Evolutionary conservation across 2,888 invertebrate species (phyloP).

Genomic region (Geophilus truncorum): DNA sequence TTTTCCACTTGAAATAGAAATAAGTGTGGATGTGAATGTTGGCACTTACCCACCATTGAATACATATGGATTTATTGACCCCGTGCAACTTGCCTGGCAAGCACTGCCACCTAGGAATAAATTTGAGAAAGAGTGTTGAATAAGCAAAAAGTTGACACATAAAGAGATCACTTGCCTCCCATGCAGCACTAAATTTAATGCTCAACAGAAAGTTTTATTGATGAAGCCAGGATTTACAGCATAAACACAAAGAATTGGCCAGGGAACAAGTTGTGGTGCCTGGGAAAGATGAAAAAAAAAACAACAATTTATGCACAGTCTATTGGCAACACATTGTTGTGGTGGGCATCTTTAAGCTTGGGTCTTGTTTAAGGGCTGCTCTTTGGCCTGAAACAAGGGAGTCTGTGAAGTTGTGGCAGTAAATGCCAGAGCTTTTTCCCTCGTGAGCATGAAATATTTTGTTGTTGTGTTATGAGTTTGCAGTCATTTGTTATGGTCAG

Average conservation of each 20-base stretch:
- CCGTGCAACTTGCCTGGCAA: not conserved
- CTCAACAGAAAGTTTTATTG: too few species aligned
- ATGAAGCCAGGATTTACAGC: too few species aligned
- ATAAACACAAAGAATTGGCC: too few species aligned
- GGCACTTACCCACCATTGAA: not conserved
- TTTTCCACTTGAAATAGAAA: too few species aligned
- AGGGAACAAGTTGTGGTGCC: too few species aligned
- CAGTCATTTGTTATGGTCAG: slow-evolving; percentile 27
- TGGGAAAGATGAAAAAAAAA: too few species aligned
- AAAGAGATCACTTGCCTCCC: too few species aligned
- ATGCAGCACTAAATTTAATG: too few species aligned
- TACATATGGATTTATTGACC: not conserved
- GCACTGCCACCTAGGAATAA: not conserved
- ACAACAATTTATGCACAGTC: too few species aligned
- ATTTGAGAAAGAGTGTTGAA: not conserved
- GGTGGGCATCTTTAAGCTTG: not conserved
- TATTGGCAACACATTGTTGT: not conserved
- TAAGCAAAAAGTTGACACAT: not conserved
- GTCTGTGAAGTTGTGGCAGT: slow-evolving; percentile 4
- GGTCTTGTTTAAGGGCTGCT: not conserved
- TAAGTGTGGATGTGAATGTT: not conserved
- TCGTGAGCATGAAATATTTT: slow-evolving; percentile 10
- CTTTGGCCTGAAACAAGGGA: not conserved
- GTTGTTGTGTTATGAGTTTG: slow-evolving; percentile 28
- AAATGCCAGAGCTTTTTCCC: slow-evolving; percentile 15